A percentile compares a stretch with the other conserved stretches of the same genome.
phyloP scores from a whole-genome alignment of 2,113 vertebrate genomes.

The Myodes glareolus region DNA sequence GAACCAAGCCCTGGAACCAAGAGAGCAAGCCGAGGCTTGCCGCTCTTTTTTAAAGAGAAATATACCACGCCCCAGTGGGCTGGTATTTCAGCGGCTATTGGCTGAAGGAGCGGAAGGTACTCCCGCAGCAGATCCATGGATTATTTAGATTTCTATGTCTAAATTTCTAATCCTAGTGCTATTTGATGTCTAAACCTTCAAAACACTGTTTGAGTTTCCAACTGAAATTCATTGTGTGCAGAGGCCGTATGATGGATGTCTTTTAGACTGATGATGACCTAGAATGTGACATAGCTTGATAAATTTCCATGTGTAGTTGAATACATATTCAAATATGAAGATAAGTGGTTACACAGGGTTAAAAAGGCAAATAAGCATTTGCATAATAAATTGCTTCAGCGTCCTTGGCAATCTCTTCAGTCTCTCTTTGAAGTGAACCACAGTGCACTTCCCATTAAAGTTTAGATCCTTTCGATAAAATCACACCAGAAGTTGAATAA shows the following conservation, averaged over 20 bases:
- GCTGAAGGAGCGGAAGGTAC: too few relatives aligned
- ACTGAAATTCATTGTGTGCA: background rate
- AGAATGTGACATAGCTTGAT: background rate
- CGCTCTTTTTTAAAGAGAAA: too few relatives aligned
- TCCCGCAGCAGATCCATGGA: rapidly evolving
- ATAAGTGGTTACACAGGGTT: background rate
- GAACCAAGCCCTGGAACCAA: too few relatives aligned
- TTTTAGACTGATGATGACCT: background rate
- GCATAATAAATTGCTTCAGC: background rate
- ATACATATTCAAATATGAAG: background rate
- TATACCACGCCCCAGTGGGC: too few relatives aligned
- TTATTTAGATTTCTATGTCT: background rate
- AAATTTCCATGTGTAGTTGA: background rate
- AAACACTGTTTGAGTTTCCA: background rate
- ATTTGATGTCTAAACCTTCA: background rate
- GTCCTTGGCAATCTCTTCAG: background rate
- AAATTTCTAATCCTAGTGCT: background rate
- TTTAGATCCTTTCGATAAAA: background rate
- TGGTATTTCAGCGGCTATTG: too few relatives aligned
- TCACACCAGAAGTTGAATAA: background rate
- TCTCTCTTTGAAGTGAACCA: background rate
- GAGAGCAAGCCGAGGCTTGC: too few relatives aligned
- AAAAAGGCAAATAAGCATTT: background rate
- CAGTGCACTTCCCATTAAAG: background rate
- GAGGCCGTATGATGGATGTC: background rate